Base-by-base conservation (phyloP, 2,113 vertebrate species). In the Saguinus midas region DNA sequence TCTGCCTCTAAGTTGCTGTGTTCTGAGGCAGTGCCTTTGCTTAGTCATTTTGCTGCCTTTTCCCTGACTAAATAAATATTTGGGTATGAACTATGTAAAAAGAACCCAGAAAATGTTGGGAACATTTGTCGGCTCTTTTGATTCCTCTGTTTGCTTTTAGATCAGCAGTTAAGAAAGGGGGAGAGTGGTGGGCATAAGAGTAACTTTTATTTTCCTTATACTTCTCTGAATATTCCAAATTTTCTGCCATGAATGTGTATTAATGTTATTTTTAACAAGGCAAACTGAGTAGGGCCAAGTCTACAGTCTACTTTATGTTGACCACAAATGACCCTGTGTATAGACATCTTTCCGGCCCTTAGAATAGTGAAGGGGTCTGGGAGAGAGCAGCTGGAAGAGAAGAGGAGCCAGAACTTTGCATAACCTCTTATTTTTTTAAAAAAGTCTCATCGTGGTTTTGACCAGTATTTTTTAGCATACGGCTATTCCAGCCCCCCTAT, bases 251-350 rank as follows among this genome's bases (percentile, higher is more conserved):
- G 89, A 94, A 92, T 86, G 82, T 92, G 35, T 93, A 98, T 98
- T 97, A 97, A 94, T 92, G 89, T 89, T 97, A 93, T 98, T 97
- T 98, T 97, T 97, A 94, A 94, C 89, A 95, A 94, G 91, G 73
- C n/a, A 78, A 94, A 96, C 45, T 50, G 90, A 97, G 72, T 82
- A 66, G 72, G 78, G 17, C 81, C 72, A 91, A 97, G 78, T 58
- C 93, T 93, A 94, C 58, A 64, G 88, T 94, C 97, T 96, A 92
- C 93, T 97, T 96, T 94, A 95, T 78, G 93, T 95, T 94, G 91
- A 96, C 95, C 97, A 95, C 97, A 97, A 97, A 96, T 96, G 88
- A 96, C 66, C 88, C 91, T 88, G 87, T 95, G 72, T 66, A 96
- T 87, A 55, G 93, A 90, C 90, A 70, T 12, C 72, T 94, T 96